Conservation (phyloP, 2,113 vertebrate species). For the Rhinogobius similis region DNA sequence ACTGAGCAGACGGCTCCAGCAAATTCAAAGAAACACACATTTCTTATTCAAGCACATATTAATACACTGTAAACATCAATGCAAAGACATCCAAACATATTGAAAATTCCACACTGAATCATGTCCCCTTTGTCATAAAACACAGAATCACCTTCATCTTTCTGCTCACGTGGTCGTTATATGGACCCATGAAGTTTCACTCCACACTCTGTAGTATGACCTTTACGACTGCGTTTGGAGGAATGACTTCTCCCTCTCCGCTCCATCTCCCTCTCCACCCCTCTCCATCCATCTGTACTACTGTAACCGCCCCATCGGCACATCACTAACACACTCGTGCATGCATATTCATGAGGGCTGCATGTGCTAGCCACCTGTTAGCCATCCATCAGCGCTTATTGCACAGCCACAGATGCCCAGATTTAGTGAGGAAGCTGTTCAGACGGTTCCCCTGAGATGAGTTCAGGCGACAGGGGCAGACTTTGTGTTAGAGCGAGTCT, state of each 20-base stretch:
- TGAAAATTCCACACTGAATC: not conserved
- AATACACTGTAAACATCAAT: too few species aligned
- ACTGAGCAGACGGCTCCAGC: too few species aligned
- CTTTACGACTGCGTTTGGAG: conserved; percentile 52
- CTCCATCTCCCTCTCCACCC: not conserved
- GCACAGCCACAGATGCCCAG: conserved; percentile 42
- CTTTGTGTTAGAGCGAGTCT: not conserved
- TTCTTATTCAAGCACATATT: too few species aligned
- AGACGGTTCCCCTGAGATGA: not conserved
- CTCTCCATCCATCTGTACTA: not conserved
- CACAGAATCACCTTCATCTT: conserved; percentile 30
- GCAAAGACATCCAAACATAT: too few species aligned
- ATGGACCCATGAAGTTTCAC: conserved; percentile 36
- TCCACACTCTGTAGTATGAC: conserved; percentile 49
- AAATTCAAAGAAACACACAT: too few species aligned
- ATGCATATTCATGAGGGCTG: conserved; percentile 56
- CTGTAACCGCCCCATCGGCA: conserved; percentile 18
- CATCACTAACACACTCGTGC: conserved; percentile 41
- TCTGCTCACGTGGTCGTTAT: conserved; percentile 25
- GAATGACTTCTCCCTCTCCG: conserved; percentile 32
- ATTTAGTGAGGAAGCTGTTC: conserved; percentile 22
- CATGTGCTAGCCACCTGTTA: conserved; percentile 56
- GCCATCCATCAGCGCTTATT: conserved; percentile 50
- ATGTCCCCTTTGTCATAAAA: not conserved
- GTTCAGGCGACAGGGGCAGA: not conserved